Conservation (phyloP, 2,113 vertebrate species). For the Dendrocopos noguchii region DNA sequence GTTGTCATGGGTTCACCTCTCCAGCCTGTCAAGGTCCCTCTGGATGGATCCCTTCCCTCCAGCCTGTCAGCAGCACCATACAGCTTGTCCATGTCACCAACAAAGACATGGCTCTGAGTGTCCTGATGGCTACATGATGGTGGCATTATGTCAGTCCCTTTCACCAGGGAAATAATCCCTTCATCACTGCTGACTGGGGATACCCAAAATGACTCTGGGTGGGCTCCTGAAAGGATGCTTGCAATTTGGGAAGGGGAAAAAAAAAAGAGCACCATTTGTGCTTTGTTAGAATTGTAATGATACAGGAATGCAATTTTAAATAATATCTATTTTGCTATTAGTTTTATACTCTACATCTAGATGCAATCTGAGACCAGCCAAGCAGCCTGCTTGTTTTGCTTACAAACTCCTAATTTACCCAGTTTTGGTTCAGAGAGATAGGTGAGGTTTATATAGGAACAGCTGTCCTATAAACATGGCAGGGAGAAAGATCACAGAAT, state of each 20-base stretch:
- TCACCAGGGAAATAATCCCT: background rate
- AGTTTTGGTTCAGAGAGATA: background rate
- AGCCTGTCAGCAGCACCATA: too few relatives aligned
- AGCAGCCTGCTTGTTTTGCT: background rate
- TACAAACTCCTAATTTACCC: background rate
- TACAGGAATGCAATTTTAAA: too few relatives aligned
- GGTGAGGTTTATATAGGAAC: background rate
- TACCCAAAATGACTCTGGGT: background rate
- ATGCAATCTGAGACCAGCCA: background rate
- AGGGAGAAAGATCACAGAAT: background rate
- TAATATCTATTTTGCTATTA: background rate
- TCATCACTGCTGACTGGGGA: background rate
- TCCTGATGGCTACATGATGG: fast-evolving
- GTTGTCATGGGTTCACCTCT: too few relatives aligned
- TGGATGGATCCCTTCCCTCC: too few relatives aligned
- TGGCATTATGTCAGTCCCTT: background rate
- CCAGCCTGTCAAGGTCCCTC: too few relatives aligned
- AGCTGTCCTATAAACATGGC: background rate
- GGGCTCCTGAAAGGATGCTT: background rate
- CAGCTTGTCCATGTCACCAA: too few relatives aligned
- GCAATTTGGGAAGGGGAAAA: too few relatives aligned
- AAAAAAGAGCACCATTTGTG: background rate
- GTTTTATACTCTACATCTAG: background rate
- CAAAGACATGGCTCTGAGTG: background rate
- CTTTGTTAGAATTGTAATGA: background rate